Percentiles rank a stretch among this genome's conserved stretches.
These are phyloP conservation scores for Willisornis vidua DNA, from an alignment of 2,113 vertebrate species.

Conservation along the genomic window DNA sequence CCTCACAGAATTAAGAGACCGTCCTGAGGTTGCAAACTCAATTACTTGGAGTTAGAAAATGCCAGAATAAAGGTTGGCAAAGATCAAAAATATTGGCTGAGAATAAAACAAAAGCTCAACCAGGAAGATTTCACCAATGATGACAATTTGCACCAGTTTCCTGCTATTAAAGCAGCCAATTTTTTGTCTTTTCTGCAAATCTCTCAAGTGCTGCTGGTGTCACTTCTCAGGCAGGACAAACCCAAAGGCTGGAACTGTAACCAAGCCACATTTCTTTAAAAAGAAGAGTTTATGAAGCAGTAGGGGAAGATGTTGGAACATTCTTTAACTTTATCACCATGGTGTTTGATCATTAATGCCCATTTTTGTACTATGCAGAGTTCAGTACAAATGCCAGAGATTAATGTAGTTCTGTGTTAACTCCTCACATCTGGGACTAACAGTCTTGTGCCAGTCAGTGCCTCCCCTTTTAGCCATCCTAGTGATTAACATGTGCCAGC, in stretches of 20 bases:
- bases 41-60: neutral
- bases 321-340: neutral
- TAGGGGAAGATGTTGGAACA: neutral
- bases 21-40: neutral
- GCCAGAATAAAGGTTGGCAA: neutral
- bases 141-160: neutral
- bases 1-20: neutral
- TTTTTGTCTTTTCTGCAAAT: neutral
- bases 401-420: neutral
- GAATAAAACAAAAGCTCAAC: neutral
- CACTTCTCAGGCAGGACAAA: neutral
- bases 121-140: accelerated
- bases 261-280: neutral
- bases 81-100: neutral
- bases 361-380: neutral
- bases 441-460: neutral
- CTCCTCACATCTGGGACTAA: neutral
- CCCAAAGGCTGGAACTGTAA: neutral
- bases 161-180: neutral
- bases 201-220: neutral
- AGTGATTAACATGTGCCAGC: neutral
- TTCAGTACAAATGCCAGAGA: neutral
- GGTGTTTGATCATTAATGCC: neutral
- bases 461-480: neutral
- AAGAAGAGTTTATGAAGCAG: neutral